Conservation (phyloP, 2,888 invertebrate genomes). For the Vanessa cardui region DNA sequence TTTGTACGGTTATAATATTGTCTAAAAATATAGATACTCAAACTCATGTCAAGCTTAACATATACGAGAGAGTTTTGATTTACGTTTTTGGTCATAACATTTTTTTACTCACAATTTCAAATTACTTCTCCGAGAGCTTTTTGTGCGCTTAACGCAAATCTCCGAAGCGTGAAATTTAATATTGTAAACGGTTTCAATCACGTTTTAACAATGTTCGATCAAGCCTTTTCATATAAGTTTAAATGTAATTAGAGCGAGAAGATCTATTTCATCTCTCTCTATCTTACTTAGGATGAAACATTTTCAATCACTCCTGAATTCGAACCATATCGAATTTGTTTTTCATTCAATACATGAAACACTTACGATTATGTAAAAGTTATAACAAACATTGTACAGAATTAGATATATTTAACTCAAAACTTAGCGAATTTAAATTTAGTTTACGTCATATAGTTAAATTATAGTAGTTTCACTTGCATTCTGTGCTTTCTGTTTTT, state of each 20-base stretch:
- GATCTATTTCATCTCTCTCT: slow-evolving; percentile 17
- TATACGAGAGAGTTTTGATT: background rate
- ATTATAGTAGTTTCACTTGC: too few species aligned
- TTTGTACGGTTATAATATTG: too few species aligned
- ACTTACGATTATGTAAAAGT: too few species aligned
- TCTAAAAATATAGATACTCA: too few species aligned
- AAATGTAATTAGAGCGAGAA: slow-evolving; percentile 27
- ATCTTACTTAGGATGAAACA: slow-evolving; percentile 13
- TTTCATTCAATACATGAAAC: too few species aligned
- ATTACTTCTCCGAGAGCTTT: slow-evolving; percentile 49
- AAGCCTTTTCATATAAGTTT: slow-evolving; percentile 28
- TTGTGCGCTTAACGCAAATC: slow-evolving; percentile 58
- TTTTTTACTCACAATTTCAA: slow-evolving; percentile 26
- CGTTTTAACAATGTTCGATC: slow-evolving; percentile 51
- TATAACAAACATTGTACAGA: too few species aligned
- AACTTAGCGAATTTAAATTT: too few species aligned
- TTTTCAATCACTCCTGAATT: background rate
- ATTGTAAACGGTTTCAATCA: slow-evolving; percentile 64
- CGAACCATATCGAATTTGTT: too few species aligned
- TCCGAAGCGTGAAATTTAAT: slow-evolving; percentile 72
- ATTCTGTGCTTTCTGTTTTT: too few species aligned
- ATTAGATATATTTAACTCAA: too few species aligned
- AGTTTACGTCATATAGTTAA: too few species aligned
- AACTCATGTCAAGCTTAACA: too few species aligned
- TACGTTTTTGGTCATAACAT: slow-evolving; percentile 16